A percentile compares a stretch with the other conserved stretches of the same genome.
Evolutionary conservation across 2,888 invertebrate species (phyloP).

Genomic region (Keiferia lycopersicella): DNA sequence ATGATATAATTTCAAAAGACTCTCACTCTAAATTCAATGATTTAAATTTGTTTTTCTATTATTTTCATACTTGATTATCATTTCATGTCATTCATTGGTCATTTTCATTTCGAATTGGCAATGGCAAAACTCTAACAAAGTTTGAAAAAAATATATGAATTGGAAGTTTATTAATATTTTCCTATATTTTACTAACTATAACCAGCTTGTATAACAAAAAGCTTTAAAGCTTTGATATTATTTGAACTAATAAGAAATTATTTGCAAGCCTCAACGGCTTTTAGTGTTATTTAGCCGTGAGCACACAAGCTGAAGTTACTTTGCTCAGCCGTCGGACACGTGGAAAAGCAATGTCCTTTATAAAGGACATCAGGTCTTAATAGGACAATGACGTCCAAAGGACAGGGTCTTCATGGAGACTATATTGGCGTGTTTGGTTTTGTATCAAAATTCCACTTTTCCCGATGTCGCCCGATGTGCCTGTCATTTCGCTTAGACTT

Average conservation of each 20-base stretch:
- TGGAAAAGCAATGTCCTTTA: slow-evolving; percentile 50
- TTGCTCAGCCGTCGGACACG: slow-evolving; percentile 61
- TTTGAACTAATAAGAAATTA: slow-evolving; percentile 31
- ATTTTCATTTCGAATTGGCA: slow-evolving; percentile 32
- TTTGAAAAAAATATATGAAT: slow-evolving; percentile 18
- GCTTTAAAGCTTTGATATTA: slow-evolving; percentile 44
- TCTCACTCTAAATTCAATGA: slow-evolving; percentile 62
- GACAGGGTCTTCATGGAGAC: slow-evolving; percentile 29
- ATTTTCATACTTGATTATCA: slow-evolving; percentile 38
- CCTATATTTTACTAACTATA: slow-evolving; percentile 55
- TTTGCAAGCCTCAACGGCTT: slow-evolving; percentile 46
- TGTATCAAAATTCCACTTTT: slow-evolving; percentile 48
- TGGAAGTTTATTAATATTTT: slow-evolving; percentile 34
- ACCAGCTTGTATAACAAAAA: slow-evolving; percentile 56
- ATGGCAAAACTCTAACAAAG: slow-evolving; percentile 28
- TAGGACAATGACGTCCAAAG: neutral
- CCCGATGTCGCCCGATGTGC: slow-evolving; percentile 46
- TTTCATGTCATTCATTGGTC: slow-evolving; percentile 51
- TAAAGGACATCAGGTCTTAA: slow-evolving; percentile 5
- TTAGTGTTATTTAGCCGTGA: slow-evolving; percentile 44
- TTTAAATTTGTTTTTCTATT: slow-evolving; percentile 42
- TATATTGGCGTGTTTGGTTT: slow-evolving; percentile 42
- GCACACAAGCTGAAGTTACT: slow-evolving; percentile 51
- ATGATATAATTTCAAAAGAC: slow-evolving; percentile 51
- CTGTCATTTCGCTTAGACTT: slow-evolving; percentile 66